Evolutionary conservation across 2,797 vertebrate species (phyloP), one percentile per base, ranked within the genome.

Genomic region (Tenualosa thibaudeaui): DNA sequence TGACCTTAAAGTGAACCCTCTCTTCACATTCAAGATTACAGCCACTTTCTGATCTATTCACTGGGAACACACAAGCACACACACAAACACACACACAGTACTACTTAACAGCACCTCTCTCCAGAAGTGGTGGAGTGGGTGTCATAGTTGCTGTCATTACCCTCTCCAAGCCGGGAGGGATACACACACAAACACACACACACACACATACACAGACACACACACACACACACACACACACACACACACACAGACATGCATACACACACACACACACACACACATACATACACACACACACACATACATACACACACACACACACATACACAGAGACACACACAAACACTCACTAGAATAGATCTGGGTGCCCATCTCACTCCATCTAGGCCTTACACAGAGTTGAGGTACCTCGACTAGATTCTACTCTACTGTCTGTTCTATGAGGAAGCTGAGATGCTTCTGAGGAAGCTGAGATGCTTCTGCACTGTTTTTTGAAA

Each of bases 1-100:
- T 78, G 71, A 78, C 71, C 71, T 43, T 19, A 78, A 78, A 40
- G 71, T 46, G 40, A 78, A 78, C 71, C 71, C 71, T 78, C 40
- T 78, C 71, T 78, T 78, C 71, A 78, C 37, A 71, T 26, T 43
- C 37, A 40, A 43, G 71, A 78, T 78, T 78, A 78, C 71, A 46
- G 37, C 37, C 71, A 78, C 71, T 78, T 78, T 78, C 40, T 78
- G 71, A 2, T 78, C 37, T 19, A 43, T 78, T 46, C 40, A 78
- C 71, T 43, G 17, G 3, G 43, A 10, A 71, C 60, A 65, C 60
- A 65, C 60, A 37, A 26, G 15, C 65, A 37, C 65, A 71, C 15
- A 37, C 5, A 19, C 68, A 75, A 26, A 68, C 26, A 68, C 65
- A 68, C 65, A 68, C 9, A 68, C 26, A 65, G 24, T 26, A 71